Evolutionary conservation across 1,140 invertebrate species (phyloP).

Genomic region (Matsumurasca onukii): DNA sequence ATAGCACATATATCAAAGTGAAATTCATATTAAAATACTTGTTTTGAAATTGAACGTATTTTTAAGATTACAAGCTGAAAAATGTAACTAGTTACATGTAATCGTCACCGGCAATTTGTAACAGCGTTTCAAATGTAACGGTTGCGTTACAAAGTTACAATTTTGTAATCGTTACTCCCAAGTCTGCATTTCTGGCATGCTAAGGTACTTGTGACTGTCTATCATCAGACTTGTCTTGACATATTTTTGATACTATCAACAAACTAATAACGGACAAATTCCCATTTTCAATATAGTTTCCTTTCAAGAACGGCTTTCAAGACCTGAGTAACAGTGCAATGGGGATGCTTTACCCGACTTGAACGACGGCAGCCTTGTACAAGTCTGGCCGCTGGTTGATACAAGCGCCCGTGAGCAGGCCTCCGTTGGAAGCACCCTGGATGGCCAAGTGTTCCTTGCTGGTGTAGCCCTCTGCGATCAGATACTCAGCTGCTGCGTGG

Average conservation of each 20-base stretch:
- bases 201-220: not conserved
- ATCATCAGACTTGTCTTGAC: not conserved
- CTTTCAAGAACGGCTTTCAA: no score
- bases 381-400: constrained; percentile 95
- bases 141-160: no score
- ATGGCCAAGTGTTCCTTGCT: constrained; percentile 74
- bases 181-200: not conserved
- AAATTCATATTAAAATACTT: no score
- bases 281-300: no score
- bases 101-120: no score
- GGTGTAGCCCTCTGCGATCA: constrained; percentile 84
- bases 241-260: not conserved
- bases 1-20: no score
- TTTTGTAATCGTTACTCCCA: not conserved
- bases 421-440: constrained; percentile 96
- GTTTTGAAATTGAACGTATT: no score
- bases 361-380: constrained; percentile 86
- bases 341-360: constrained; percentile 76
- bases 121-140: no score
- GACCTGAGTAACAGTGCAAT: not conserved
- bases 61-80: no score
- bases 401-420: constrained; percentile 88
- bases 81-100: no score
- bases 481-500: constrained; percentile 87
- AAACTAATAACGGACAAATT: not conserved